These are phyloP conservation scores for Tarsius wallacei DNA, from an alignment of 2,797 vertebrate genomes.

Conservation along the genomic window DNA sequence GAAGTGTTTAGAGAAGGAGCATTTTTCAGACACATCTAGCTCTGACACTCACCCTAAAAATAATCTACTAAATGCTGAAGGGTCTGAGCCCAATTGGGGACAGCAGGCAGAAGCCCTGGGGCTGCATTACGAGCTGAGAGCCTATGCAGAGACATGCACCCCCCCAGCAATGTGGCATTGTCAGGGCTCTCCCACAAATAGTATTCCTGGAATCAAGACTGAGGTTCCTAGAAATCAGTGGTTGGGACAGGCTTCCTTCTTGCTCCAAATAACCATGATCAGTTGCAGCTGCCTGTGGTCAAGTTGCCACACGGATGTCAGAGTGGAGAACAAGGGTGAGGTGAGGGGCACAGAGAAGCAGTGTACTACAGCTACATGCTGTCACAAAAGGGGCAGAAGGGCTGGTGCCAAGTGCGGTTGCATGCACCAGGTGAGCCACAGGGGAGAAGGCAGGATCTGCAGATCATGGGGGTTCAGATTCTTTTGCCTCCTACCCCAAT, in stretches of 20 bases:
- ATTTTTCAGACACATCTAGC: conserved; percentile 47
- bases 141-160: conserved; percentile 25
- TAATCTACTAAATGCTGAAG: conserved; percentile 44
- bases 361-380: not conserved
- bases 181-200: conserved; percentile 64
- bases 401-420: no score
- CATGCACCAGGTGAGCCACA: not conserved
- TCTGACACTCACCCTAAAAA: conserved; percentile 26
- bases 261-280: conserved; percentile 72
- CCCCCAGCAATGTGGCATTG: rapidly evolving
- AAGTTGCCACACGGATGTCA: conserved; percentile 33
- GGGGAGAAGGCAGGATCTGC: not conserved
- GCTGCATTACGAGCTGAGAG: conserved; percentile 43
- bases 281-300: conserved; percentile 74
- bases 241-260: conserved; percentile 62
- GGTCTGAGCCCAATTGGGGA: conserved; percentile 28
- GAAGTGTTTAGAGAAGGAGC: not conserved
- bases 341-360: not conserved
- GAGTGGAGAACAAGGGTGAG: conserved; percentile 21
- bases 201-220: conserved; percentile 83
- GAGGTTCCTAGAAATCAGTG: conserved; percentile 86
- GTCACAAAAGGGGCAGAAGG: not conserved
- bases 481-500: rapidly evolving
- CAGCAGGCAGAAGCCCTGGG: not conserved
- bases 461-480: not conserved